A percentile compares a stretch with the other conserved stretches of the same genome.
phyloP scores from a whole-genome alignment of 2,888 invertebrate species.

The Dendrolimus pini region DNA sequence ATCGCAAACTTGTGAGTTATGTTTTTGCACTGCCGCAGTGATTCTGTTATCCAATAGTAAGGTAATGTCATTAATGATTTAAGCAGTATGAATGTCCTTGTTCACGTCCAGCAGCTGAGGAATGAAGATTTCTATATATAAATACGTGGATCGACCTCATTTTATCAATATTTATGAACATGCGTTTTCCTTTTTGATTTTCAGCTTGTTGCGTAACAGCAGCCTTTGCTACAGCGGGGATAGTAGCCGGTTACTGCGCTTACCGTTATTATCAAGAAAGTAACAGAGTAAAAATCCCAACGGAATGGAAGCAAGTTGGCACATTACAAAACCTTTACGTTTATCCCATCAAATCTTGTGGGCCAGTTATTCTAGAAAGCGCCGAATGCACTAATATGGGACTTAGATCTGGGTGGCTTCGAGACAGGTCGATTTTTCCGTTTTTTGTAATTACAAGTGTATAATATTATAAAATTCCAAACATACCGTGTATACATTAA shows the following conservation, averaged over 20 bases:
- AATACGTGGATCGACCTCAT: not conserved
- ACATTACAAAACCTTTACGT: conserved; percentile 69
- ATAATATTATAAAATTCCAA: too few species aligned
- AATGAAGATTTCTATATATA: too few species aligned
- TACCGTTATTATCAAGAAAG: conserved; percentile 36
- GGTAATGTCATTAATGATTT: too few species aligned
- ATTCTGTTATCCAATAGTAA: too few species aligned
- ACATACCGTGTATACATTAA: too few species aligned
- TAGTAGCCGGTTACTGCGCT: conserved; percentile 43
- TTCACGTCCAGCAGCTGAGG: too few species aligned
- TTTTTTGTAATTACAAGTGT: not conserved
- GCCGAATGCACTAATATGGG: conserved; percentile 75
- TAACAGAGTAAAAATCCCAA: conserved; percentile 42
- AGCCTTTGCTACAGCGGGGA: conserved; percentile 39
- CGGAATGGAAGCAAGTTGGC: conserved; percentile 76
- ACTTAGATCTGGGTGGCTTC: conserved; percentile 67
- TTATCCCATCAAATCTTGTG: conserved; percentile 79
- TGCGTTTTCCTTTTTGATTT: conserved; percentile 7
- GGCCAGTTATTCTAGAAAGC: conserved; percentile 55
- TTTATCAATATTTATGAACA: not conserved
- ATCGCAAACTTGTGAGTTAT: too few species aligned
- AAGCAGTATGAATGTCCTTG: too few species aligned
- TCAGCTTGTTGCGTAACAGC: conserved; percentile 35
- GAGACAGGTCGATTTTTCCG: conserved; percentile 58
- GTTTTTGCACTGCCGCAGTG: too few species aligned